These are phyloP conservation scores for Athene cunicularia DNA, from an alignment of 2,113 vertebrate species.

Conservation along the genomic window DNA sequence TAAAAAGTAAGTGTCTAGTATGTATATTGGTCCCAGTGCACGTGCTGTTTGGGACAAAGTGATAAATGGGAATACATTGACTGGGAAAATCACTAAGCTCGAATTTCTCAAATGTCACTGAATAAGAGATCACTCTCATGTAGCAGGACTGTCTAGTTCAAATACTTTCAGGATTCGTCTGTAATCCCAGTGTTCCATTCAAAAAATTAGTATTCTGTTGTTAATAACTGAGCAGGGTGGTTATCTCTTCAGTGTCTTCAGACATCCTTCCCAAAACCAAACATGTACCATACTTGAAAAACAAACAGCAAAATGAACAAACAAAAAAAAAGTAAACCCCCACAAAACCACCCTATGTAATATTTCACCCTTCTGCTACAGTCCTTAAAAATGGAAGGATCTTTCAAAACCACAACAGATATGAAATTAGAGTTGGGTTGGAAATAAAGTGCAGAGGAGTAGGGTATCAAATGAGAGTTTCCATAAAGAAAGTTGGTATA, in stretches of 20 bases:
- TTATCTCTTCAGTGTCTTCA: neutral
- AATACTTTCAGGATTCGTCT: neutral
- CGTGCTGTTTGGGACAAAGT: neutral
- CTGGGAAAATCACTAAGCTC: neutral
- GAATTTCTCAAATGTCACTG: conserved; percentile 28
- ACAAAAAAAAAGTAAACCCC: rapidly evolving
- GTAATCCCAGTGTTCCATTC: neutral
- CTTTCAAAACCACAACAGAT: neutral
- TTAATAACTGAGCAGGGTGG: neutral
- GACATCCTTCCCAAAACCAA: neutral
- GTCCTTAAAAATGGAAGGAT: neutral
- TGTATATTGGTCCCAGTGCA: neutral
- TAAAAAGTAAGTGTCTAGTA: neutral
- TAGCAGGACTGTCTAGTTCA: neutral
- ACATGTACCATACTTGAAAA: neutral
- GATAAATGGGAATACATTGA: conserved; percentile 11
- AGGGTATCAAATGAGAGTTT: neutral
- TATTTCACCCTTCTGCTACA: neutral
- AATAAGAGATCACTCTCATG: neutral
- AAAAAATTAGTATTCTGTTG: neutral
- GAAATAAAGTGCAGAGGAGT: neutral
- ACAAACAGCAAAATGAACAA: neutral
- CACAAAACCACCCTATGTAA: neutral
- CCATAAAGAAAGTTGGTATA: neutral
- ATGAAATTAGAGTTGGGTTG: neutral